Percentiles rank a stretch among this genome's conserved stretches.
Conservation (phyloP, 2,888 invertebrate genomes). For the Nymphalis urticae region DNA sequence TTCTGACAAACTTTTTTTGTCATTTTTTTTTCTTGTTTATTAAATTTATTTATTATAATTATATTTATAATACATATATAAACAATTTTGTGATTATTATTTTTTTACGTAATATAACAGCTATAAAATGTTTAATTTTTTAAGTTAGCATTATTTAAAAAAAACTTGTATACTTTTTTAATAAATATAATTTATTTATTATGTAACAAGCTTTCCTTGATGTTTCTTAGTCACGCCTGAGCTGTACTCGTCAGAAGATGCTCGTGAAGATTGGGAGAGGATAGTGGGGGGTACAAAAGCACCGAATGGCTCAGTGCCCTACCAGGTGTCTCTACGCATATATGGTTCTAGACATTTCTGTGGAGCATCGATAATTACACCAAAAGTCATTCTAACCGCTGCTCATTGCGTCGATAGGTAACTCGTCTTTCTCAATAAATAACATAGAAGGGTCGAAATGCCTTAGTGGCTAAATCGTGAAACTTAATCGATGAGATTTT, state of each 20-base stretch:
- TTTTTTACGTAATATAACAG: too few species aligned
- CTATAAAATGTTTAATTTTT: too few species aligned
- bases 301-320: constrained; percentile 74
- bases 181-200: too few species aligned
- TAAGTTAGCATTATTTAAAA: too few species aligned
- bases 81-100: background rate
- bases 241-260: constrained; percentile 52
- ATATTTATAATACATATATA: background rate
- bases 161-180: too few species aligned
- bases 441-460: too few species aligned
- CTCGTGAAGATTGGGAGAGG: constrained; percentile 67
- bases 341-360: constrained; percentile 80
- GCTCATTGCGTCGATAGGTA: constrained; percentile 82
- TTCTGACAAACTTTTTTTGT: constrained; percentile 62
- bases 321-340: constrained; percentile 77
- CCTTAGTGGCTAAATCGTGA: too few species aligned
- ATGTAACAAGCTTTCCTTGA: too few species aligned
- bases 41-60: background rate
- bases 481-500: too few species aligned
- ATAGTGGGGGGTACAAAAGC: constrained; percentile 81
- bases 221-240: constrained; percentile 53
- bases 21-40: background rate
- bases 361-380: constrained; percentile 81
- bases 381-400: constrained; percentile 78
- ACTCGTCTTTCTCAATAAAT: too few species aligned